A percentile compares a stretch with the other conserved stretches of the same genome.
Conservation (phyloP, 2,888 invertebrate species). For the Sminthurinus aureus region DNA sequence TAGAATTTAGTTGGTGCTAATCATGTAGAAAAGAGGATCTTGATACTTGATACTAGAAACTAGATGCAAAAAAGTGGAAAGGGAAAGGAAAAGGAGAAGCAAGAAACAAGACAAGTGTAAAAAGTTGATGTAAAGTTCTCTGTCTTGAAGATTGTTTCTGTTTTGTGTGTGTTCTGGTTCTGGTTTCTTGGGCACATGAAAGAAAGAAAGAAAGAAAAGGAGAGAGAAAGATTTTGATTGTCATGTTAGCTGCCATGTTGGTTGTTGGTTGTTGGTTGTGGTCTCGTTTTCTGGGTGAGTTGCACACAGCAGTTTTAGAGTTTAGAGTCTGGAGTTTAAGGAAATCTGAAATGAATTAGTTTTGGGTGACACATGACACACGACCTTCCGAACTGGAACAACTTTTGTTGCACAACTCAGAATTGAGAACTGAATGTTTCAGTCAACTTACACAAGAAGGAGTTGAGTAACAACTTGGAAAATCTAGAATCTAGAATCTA, state of each 20-base stretch:
- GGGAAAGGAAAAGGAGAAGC: not conserved
- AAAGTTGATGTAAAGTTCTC: not conserved
- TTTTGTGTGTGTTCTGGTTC: not conserved
- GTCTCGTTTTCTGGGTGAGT: not conserved
- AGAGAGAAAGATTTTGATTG: not conserved
- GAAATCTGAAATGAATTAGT: slow-evolving; percentile 22
- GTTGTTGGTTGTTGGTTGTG: not conserved
- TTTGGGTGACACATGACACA: slow-evolving; percentile 14
- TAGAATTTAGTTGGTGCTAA: no score
- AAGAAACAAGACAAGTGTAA: no score
- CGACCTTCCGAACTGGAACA: not conserved
- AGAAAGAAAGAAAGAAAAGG: not conserved
- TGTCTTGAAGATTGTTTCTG: no score
- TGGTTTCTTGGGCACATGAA: not conserved
- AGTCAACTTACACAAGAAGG: not conserved
- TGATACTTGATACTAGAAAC: no score
- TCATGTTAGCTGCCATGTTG: slow-evolving; percentile 13
- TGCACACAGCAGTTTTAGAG: not conserved
- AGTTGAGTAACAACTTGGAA: no score
- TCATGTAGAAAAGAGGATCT: no score
- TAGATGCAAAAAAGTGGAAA: no score
- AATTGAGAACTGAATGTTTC: not conserved
- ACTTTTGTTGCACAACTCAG: not conserved
- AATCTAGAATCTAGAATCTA: no score
- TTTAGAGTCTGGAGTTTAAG: not conserved